phyloP scores from a whole-genome alignment of 2,797 vertebrate species.

The Valencia hispanica region DNA sequence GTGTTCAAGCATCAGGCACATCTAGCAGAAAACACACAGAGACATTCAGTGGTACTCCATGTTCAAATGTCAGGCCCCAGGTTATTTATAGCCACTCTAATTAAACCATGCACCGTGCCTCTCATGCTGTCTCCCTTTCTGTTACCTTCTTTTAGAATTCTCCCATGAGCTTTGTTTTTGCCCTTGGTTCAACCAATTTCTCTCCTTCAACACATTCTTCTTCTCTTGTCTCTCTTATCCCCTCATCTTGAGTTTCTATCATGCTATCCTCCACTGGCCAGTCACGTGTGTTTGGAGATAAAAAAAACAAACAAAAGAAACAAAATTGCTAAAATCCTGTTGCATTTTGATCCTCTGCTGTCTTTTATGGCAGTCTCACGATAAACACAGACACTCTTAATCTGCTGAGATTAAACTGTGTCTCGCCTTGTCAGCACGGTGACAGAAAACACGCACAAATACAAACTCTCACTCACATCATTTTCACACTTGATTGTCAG shows the following conservation, averaged over 20 bases:
- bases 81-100: conserved; percentile 81
- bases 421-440: conserved; percentile 63
- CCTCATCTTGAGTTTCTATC: conserved; percentile 25
- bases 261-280: conserved; percentile 40
- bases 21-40: conserved; percentile 62
- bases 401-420: conserved; percentile 74
- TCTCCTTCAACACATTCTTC: conserved; percentile 27
- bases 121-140: conserved; percentile 61
- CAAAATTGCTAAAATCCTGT: conserved; percentile 57
- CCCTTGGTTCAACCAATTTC: conserved; percentile 34
- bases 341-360: conserved; percentile 55
- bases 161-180: conserved; percentile 57
- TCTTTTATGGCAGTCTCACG: conserved; percentile 57
- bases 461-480: conserved; percentile 37
- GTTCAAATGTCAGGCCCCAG: conserved; percentile 78
- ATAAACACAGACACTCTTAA: conserved; percentile 71
- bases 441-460: conserved; percentile 52
- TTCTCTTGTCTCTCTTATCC: conserved; percentile 3
- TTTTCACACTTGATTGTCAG: conserved; percentile 73
- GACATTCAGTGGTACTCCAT: conserved; percentile 67
- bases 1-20: conserved; percentile 70
- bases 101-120: conserved; percentile 72
- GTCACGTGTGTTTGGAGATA: conserved; percentile 28
- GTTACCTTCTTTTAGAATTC: conserved; percentile 52
- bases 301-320: background rate